Percentiles rank a stretch among this genome's conserved stretches.
phyloP scores from a whole-genome alignment of 1,140 invertebrate genomes.

The Matsumurasca onukii region DNA sequence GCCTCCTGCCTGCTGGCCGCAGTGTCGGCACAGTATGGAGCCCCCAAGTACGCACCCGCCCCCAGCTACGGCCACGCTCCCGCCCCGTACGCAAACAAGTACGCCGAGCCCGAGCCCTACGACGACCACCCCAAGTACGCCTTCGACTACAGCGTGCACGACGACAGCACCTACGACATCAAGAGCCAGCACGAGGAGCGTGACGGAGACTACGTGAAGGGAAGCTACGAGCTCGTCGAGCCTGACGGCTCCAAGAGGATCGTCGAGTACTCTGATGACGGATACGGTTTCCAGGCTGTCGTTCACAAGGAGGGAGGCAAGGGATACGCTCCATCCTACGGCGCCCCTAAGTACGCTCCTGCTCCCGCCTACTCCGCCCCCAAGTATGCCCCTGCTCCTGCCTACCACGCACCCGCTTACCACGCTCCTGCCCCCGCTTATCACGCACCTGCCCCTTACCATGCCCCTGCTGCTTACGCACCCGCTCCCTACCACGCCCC shows the following conservation, averaged over 20 bases:
- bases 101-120: slow-evolving; percentile 31
- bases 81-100: slow-evolving; percentile 15
- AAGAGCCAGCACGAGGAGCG: slow-evolving; percentile 56
- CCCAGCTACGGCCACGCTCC: not conserved
- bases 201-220: slow-evolving; percentile 57
- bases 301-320: slow-evolving; percentile 35
- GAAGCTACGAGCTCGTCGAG: slow-evolving; percentile 42
- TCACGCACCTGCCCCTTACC: slow-evolving; percentile 40
- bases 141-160: slow-evolving; percentile 56
- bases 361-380: slow-evolving; percentile 17
- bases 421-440: slow-evolving; percentile 40
- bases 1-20: slow-evolving; percentile 23
- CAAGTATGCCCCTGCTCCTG: slow-evolving; percentile 37
- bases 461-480: slow-evolving; percentile 40
- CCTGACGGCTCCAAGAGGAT: slow-evolving; percentile 39
- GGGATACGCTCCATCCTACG: not conserved
- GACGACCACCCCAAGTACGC: slow-evolving; percentile 49
- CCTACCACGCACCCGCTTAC: slow-evolving; percentile 12
- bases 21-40: slow-evolving; percentile 15
- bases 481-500: slow-evolving; percentile 34
- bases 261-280: slow-evolving; percentile 42
- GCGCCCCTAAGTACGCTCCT: not conserved
- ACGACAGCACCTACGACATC: slow-evolving; percentile 56
- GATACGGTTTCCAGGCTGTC: slow-evolving; percentile 41
- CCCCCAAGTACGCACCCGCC: not conserved